Percentiles rank a stretch among this genome's conserved stretches.
Conservation (phyloP, 2,888 invertebrate species). For the Latheticus oryzae region DNA sequence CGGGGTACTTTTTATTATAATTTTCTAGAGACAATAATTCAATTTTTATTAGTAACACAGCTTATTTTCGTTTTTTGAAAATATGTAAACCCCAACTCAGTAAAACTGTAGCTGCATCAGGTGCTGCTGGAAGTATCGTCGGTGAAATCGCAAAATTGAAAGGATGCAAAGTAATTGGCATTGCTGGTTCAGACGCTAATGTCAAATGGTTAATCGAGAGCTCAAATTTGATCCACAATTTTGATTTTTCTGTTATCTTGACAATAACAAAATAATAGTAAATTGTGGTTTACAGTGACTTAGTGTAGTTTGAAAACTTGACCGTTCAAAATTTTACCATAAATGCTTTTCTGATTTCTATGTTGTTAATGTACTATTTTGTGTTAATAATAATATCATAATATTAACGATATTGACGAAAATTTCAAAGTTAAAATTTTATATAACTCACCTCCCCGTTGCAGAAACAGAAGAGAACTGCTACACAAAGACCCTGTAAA, state of each 20-base stretch:
- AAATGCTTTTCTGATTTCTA: too few relatives aligned
- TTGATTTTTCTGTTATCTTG: slow-evolving; percentile 3
- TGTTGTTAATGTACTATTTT: too few relatives aligned
- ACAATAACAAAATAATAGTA: background rate
- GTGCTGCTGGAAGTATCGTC: slow-evolving; percentile 80
- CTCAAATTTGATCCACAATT: slow-evolving; percentile 76
- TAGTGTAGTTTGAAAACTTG: too few relatives aligned
- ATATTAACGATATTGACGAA: too few relatives aligned
- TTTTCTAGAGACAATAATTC: too few relatives aligned
- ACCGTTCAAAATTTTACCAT: too few relatives aligned
- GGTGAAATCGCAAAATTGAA: slow-evolving; percentile 82
- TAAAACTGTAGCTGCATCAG: slow-evolving; percentile 81
- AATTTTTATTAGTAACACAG: too few relatives aligned
- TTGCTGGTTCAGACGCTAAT: slow-evolving; percentile 79
- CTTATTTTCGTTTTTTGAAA: slow-evolving; percentile 78
- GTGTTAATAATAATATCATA: too few relatives aligned
- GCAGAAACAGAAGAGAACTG: slow-evolving; percentile 92
- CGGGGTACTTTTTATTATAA: too few relatives aligned
- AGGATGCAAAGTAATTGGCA: slow-evolving; percentile 76
- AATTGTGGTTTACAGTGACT: too few relatives aligned
- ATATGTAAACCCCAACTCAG: slow-evolving; percentile 76
- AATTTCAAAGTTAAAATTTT: too few relatives aligned
- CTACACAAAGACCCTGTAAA: slow-evolving; percentile 89
- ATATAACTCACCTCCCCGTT: slow-evolving; percentile 90
- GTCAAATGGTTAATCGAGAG: slow-evolving; percentile 63